Base-by-base conservation (phyloP, 1,140 invertebrate species). In the Copidosoma floridanum region DNA sequence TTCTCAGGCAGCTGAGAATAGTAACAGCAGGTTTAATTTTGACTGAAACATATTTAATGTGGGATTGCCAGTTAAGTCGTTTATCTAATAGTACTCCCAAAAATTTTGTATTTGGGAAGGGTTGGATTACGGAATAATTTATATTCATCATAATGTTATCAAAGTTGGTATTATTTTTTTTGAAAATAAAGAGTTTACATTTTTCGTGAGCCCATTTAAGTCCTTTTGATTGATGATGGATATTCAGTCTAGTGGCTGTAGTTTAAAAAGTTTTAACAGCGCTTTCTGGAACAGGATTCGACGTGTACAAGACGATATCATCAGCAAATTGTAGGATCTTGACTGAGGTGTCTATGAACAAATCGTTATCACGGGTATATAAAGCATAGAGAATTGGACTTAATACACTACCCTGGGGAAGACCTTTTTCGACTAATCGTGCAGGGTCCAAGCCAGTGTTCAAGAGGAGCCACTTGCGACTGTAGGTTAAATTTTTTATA, bases 121-220 rank as follows among this genome's bases (percentile, higher is more conserved):
- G 0, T 29, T 41, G 47, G 2, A 71, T 35, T 7, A 21, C 2
- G 2, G 18, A 26, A 37, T 56, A 43, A 16, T 61, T 18, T 0
- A 67, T 56, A 11, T 59, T 61, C 1, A 64, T 41, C 18, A 21
- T 38, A 24, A 52, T 23, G 6, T 57, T 24, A n/a, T n/a, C n/a
- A n/a, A n/a, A n/a, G n/a, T n/a, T 60, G 32, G 24, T 44, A 47
- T 20, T 61, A 16, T 50, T 47, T 35, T 66, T 67, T 48, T 62
- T 40, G 53, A 71, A 71, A 55, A 61, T 51, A 0, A 68, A 11
- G n/a, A 71, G 29, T 7, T 60, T 35, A 37, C 67, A 57, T 56
- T 71, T 71, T n/a, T 56, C 35, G 1, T 64, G 65, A 6, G 64
- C 60, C 5, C 68, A 11, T 11, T 64, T 46, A 6, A 67, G 29